A percentile compares a stretch with the other conserved stretches of the same genome.
Evolutionary conservation across 2,797 vertebrate species (phyloP).

Genomic region (Lepus oiostolus): DNA sequence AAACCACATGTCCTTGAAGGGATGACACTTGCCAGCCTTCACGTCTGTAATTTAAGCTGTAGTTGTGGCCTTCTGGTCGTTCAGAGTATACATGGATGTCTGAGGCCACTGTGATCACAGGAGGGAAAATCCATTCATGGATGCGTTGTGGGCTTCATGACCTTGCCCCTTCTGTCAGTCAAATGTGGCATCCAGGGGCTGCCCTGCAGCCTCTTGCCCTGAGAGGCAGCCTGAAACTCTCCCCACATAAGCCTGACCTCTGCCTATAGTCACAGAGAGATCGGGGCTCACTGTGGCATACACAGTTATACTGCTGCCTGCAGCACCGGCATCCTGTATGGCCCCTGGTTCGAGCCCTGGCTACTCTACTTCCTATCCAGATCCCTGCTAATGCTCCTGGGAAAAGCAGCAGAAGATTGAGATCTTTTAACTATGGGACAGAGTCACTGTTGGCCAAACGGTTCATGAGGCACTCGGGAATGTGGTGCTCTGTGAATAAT

Average conservation of each 20-base stretch:
- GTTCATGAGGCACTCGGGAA: neutral
- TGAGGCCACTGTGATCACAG: slow-evolving; percentile 51
- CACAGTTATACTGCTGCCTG: no score
- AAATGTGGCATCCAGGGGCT: neutral
- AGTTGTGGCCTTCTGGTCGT: slow-evolving; percentile 15
- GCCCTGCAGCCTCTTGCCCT: neutral
- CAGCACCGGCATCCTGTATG: no score
- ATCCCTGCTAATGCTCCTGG: no score
- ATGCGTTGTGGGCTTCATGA: neutral
- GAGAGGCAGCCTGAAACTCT: neutral
- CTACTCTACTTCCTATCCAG: no score
- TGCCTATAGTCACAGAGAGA: neutral
- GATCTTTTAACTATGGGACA: neutral
- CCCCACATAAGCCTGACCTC: neutral
- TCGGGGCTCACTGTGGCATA: neutral
- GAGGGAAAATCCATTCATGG: slow-evolving; percentile 45
- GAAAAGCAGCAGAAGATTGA: neutral
- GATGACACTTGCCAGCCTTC: neutral
- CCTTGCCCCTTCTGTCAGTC: neutral
- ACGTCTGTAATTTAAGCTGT: slow-evolving; percentile 46
- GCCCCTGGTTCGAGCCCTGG: no score
- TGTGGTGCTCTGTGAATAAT: neutral
- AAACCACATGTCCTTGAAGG: neutral
- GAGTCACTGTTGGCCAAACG: neutral
- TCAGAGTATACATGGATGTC: neutral